Percentiles rank a stretch among this genome's conserved stretches.
Conservation (phyloP, 2,888 invertebrate genomes). For the Griposia aprilina region DNA sequence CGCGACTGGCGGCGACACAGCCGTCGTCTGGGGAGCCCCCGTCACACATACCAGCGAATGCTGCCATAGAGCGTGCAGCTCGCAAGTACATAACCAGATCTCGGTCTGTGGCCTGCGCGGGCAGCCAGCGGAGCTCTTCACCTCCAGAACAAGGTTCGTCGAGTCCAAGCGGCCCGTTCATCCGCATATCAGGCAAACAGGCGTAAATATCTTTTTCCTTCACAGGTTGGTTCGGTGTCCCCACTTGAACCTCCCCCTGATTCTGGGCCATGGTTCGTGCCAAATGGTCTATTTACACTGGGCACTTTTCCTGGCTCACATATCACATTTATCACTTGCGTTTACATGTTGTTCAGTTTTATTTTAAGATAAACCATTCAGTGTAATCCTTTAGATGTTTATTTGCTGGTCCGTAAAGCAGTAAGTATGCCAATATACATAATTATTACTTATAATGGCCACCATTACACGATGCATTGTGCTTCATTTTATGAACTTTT, state of each 20-base stretch:
- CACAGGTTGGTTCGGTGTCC: conserved; percentile 88
- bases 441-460: conserved; percentile 90
- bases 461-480: conserved; percentile 90
- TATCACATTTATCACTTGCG: conserved; percentile 76
- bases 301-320: conserved; percentile 80
- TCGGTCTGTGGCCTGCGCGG: conserved; percentile 97
- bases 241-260: conserved; percentile 90
- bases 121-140: conserved; percentile 98
- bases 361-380: conserved; percentile 72
- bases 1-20: conserved; percentile 98
- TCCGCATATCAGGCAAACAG: conserved; percentile 90
- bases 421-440: conserved; percentile 90
- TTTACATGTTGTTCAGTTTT: conserved; percentile 82
- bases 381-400: conserved; percentile 76
- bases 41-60: conserved; percentile 99
- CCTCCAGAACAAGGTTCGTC: conserved; percentile 90
- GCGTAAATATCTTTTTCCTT: conserved; percentile 90
- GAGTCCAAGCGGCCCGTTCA: conserved; percentile 86
- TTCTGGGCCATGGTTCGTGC: conserved; percentile 89
- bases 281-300: conserved; percentile 84
- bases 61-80: conserved; percentile 99
- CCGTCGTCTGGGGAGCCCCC: conserved; percentile 99
- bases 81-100: conserved; percentile 99
- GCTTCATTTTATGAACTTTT: conserved; percentile 83
- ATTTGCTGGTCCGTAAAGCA: conserved; percentile 83